Percentiles rank a stretch among this genome's conserved stretches.
Evolutionary conservation across 2,888 invertebrate genomes (phyloP).

Genomic region (Coelinius sp.): DNA sequence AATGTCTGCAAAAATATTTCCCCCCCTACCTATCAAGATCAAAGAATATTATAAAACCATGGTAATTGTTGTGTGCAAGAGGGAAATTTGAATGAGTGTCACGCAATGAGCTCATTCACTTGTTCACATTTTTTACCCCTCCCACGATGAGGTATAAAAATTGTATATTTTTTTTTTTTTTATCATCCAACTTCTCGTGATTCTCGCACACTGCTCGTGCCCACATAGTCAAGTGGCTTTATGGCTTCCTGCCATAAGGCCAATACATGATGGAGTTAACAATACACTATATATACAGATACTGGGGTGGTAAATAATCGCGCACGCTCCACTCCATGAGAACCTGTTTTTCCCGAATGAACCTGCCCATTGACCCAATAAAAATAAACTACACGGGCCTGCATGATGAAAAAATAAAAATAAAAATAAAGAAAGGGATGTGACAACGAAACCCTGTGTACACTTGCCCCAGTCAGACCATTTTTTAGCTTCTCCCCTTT

Average conservation of each 20-base stretch:
- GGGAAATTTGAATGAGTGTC: not conserved
- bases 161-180: not conserved
- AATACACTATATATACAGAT: conserved; percentile 19
- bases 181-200: conserved; percentile 39
- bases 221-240: conserved; percentile 42
- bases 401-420: conserved; percentile 45
- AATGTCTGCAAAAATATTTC: not conserved
- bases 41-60: not conserved
- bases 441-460: not conserved
- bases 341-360: conserved; percentile 55
- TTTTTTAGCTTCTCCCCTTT: conserved; percentile 6
- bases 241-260: conserved; percentile 35
- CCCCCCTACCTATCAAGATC: not conserved
- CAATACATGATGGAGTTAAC: conserved; percentile 15
- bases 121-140: conserved; percentile 26
- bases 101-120: conserved; percentile 15
- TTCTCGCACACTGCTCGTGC: conserved; percentile 34
- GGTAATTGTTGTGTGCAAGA: not conserved
- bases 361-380: conserved; percentile 53
- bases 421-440: not conserved
- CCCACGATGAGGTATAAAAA: not conserved
- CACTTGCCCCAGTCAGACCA: conserved; percentile 24
- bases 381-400: conserved; percentile 50
- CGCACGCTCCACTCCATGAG: conserved; percentile 33
- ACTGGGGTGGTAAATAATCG: conserved; percentile 24